Base-by-base conservation (phyloP, 1,140 invertebrate genomes). In the Hyles euphorbiae region DNA sequence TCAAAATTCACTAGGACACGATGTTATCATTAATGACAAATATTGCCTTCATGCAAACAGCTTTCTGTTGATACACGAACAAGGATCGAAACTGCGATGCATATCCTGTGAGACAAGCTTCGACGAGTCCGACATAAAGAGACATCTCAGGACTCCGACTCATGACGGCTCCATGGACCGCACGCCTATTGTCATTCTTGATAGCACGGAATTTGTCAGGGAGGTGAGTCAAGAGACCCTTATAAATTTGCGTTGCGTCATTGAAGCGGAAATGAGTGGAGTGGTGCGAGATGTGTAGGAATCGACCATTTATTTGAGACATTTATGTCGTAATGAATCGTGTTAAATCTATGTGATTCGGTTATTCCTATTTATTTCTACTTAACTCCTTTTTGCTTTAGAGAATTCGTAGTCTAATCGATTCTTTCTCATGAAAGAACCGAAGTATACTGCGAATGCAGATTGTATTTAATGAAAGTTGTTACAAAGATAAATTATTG, bases 151-250 rank as follows among this genome's bases (percentile, higher is more conserved):
- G 8, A 40, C 4, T 40, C 36, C 36, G 36, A 40, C 36, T 71
- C 10, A 6, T 5, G 10, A n/a, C 12, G 5, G 54, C 48, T 5
- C 65, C 70, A 12, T 7, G 47, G 2, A 34, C 45, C 3, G 58
- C 53, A n/a, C 49, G 49, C 11, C 57, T 75, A 3, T 10, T 68
- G 3, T 56, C 12, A 3, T 55, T 51, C 6, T 59, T 56, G 12
- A 11, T 53, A 32, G n/a, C 36, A 40, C 49, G 2, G 75, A 78
- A 58, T 74, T 76, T 51, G 60, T 78, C 5, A 68, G 75, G 63
- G 67, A 69, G 68, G 75, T 78, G 66, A 65, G 62, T 57, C 40
- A 7, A 50, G 8, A 46, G 47, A 2, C 49, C 46, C 1, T 48
- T 48, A 11, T 22, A 22, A 22, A 22, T 0, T 22, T 22, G 22